Evolutionary conservation across 2,888 invertebrate species (phyloP).

Genomic region (Leptopterna dolabrata): DNA sequence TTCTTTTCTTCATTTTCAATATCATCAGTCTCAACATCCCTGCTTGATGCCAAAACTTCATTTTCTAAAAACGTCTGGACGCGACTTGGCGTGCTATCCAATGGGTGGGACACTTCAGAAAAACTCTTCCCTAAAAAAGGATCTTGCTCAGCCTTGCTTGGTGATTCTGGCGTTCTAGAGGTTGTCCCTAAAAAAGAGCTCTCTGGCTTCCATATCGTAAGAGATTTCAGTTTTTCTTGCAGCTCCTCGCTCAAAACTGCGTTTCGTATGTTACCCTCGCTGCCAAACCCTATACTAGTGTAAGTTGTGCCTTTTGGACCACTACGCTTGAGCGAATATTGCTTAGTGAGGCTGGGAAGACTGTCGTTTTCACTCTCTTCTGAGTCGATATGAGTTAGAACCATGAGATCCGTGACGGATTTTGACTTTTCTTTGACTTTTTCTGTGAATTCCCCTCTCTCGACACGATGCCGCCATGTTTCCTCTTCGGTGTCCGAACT

Average conservation of each 20-base stretch:
- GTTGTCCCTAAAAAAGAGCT: constrained; percentile 49
- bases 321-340: constrained; percentile 65
- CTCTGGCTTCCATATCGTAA: constrained; percentile 63
- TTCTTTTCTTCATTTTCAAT: constrained; percentile 48
- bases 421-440: constrained; percentile 76
- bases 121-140: constrained; percentile 28
- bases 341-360: constrained; percentile 62
- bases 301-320: constrained; percentile 63
- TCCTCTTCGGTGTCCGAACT: constrained; percentile 76
- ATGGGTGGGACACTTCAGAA: neutral
- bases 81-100: neutral
- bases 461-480: constrained; percentile 73
- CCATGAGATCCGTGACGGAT: constrained; percentile 76
- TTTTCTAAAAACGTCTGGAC: constrained; percentile 39
- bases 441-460: constrained; percentile 70
- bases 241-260: constrained; percentile 70
- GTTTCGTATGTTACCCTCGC: constrained; percentile 71
- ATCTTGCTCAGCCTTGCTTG: constrained; percentile 1
- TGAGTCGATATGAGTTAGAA: constrained; percentile 76
- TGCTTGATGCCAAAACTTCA: constrained; percentile 31
- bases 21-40: neutral
- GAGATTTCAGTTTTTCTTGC: constrained; percentile 70
- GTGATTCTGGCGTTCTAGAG: neutral
- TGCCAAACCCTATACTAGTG: constrained; percentile 67
- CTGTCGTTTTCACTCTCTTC: constrained; percentile 70